These are phyloP conservation scores for Brachyhypopomus occidentalis DNA, from an alignment of 2,113 vertebrate genomes.

Conservation along the genomic window DNA sequence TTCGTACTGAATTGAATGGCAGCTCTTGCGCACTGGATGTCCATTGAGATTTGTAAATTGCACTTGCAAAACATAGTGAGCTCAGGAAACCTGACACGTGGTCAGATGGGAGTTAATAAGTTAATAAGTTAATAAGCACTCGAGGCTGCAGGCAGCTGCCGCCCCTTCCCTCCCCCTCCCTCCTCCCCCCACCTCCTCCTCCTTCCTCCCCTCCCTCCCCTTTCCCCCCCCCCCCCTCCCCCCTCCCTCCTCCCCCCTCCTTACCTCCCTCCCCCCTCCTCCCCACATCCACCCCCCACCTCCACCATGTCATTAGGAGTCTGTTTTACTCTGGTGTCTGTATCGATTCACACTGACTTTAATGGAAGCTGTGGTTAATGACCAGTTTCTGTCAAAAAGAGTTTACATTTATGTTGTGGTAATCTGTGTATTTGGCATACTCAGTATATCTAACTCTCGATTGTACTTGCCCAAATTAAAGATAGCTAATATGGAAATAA, in stretches of 20 bases:
- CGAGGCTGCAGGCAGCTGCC: slow-evolving; percentile 14
- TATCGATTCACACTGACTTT: slow-evolving; percentile 34
- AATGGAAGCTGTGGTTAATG: not conserved
- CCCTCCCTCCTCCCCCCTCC: too few species aligned
- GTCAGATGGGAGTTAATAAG: slow-evolving; percentile 32
- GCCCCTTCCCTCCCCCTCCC: too few species aligned
- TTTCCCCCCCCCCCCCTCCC: too few species aligned
- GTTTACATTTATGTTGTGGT: too few species aligned
- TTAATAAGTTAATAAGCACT: slow-evolving; percentile 17
- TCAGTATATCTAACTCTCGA: too few species aligned
- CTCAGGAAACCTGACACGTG: slow-evolving; percentile 46
- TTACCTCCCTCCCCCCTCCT: too few species aligned
- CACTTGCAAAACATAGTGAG: slow-evolving; percentile 13
- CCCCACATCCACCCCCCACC: not conserved
- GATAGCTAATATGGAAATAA: too few species aligned
- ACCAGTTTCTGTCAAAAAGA: too few species aligned
- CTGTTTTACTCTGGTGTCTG: slow-evolving; percentile 42
- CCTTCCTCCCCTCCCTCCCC: too few species aligned
- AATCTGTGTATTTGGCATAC: too few species aligned
- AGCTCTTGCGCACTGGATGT: slow-evolving; percentile 11
- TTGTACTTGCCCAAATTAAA: not conserved
- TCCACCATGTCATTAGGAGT: slow-evolving; percentile 48
- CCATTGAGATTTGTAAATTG: slow-evolving; percentile 41
- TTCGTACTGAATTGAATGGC: slow-evolving; percentile 5
- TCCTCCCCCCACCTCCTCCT: too few species aligned